Conservation (phyloP, 2,113 vertebrate species). For the Aphyosemion australe region DNA sequence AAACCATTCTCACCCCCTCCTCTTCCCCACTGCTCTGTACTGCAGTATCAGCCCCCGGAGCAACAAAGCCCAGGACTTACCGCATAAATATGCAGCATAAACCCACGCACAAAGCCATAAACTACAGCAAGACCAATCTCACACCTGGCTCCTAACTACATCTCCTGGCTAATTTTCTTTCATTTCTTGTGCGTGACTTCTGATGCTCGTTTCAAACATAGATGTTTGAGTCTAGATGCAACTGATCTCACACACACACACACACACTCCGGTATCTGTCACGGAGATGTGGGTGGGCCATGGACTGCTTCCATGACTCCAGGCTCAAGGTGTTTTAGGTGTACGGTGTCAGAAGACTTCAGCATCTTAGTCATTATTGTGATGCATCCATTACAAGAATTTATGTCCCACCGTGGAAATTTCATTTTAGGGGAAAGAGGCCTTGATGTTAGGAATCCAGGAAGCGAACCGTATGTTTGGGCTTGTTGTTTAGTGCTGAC, state of each 20-base stretch:
- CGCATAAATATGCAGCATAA: constrained; percentile 45
- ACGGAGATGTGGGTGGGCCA: constrained; percentile 8
- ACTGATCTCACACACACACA: constrained; percentile 11
- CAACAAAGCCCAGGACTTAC: constrained; percentile 60
- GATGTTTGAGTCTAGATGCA: not conserved
- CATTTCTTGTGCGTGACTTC: constrained; percentile 11
- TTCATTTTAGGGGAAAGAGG: not conserved
- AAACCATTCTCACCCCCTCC: constrained; percentile 36
- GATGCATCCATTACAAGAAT: constrained; percentile 1
- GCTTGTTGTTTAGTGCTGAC: too few species aligned
- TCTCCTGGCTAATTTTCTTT: constrained; percentile 11
- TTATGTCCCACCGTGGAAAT: constrained; percentile 4
- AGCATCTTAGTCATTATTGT: not conserved
- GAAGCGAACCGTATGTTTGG: too few species aligned
- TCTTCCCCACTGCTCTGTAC: constrained; percentile 31
- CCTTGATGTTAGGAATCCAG: constrained; percentile 10
- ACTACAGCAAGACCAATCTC: constrained; percentile 23
- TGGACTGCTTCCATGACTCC: not conserved
- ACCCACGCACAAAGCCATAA: constrained; percentile 23
- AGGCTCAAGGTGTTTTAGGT: constrained; percentile 47
- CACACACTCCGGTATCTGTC: not conserved
- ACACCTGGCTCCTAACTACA: constrained; percentile 12
- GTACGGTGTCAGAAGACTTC: not conserved
- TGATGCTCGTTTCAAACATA: constrained; percentile 6
- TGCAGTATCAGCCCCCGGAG: constrained; percentile 71